These are phyloP conservation scores for Synergus japonicus DNA, from an alignment of 2,888 invertebrate genomes.

Conservation along the genomic window DNA sequence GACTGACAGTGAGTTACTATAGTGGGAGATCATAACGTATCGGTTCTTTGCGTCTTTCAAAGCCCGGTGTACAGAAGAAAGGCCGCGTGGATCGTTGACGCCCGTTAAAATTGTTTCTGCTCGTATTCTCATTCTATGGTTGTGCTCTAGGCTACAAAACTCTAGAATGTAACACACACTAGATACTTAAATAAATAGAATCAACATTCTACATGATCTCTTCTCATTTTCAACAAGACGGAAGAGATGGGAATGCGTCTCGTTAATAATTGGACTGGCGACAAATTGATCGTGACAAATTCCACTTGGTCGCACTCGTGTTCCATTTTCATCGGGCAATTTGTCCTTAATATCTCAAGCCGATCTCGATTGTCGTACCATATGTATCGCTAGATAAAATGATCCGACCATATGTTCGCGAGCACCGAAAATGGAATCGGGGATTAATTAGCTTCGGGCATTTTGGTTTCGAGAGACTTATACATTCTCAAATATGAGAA, in stretches of 20 bases:
- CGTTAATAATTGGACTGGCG: conserved; percentile 63
- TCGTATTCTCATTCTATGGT: not conserved
- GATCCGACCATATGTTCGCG: not conserved
- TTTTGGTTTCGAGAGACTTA: too few relatives aligned
- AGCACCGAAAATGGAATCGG: not conserved
- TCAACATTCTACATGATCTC: conserved; percentile 15
- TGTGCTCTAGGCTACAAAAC: not conserved
- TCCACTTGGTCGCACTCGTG: conserved; percentile 48
- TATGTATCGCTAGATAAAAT: not conserved
- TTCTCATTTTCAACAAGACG: conserved; percentile 25
- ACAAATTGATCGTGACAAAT: conserved; percentile 63
- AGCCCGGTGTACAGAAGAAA: not conserved
- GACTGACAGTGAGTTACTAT: conserved; percentile 64
- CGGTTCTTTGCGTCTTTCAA: conserved; percentile 22
- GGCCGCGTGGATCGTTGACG: not conserved
- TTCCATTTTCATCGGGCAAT: conserved; percentile 35
- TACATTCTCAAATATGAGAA: too few relatives aligned
- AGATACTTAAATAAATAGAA: conserved; percentile 2
- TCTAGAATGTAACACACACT: not conserved
- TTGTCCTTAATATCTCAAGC: conserved; percentile 22
- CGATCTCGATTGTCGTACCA: conserved; percentile 9
- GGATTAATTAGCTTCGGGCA: not conserved
- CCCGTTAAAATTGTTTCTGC: not conserved
- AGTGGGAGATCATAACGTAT: conserved; percentile 56
- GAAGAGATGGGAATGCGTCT: conserved; percentile 36